Evolutionary conservation across 2,888 invertebrate genomes (phyloP).

Genomic region (Cataglyphis altisquamis): DNA sequence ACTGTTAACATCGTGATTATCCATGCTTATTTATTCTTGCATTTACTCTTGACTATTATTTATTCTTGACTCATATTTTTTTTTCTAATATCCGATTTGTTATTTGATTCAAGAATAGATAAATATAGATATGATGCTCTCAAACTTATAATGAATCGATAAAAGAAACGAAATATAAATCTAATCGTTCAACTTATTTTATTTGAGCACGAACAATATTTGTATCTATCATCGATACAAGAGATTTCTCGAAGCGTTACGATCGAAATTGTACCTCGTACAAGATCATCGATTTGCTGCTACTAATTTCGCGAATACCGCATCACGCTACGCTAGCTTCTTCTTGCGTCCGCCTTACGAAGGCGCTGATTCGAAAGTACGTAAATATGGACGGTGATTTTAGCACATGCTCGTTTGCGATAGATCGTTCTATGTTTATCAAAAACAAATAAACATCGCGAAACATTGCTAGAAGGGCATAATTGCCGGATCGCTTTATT

Average conservation of each 20-base stretch:
- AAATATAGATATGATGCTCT: neutral
- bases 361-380: constrained; percentile 23
- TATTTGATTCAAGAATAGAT: neutral
- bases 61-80: neutral
- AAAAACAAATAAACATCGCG: constrained; percentile 18
- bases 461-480: constrained; percentile 6
- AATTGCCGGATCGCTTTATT: constrained; percentile 13
- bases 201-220: neutral
- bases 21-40: neutral
- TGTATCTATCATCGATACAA: neutral
- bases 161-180: neutral
- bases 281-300: constrained; percentile 23
- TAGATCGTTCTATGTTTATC: neutral
- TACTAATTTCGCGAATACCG: constrained; percentile 41
- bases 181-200: constrained; percentile 27
- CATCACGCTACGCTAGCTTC: constrained; percentile 20
- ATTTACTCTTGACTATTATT: neutral
- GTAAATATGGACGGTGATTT: constrained; percentile 7
- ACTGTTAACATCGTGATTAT: neutral
- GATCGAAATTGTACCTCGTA: constrained; percentile 27
- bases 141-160: neutral
- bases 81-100: neutral
- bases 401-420: neutral
- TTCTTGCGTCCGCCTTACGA: constrained; percentile 1
- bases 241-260: constrained; percentile 29